Conservation (phyloP, 1,140 invertebrate species). For the Brevipalpus yothersi region DNA sequence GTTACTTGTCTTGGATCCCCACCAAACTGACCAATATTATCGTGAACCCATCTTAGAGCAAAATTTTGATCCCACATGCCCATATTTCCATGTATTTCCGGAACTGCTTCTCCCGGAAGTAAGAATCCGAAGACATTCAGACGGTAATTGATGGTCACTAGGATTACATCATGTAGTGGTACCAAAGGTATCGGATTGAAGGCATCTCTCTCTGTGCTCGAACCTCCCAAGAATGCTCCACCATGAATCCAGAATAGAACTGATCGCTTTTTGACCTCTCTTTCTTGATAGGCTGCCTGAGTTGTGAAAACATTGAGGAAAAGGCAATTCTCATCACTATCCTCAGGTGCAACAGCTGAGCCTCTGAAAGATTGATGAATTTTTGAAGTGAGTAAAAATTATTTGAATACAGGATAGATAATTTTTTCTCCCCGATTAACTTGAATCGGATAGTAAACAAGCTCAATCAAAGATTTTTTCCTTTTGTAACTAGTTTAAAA, state of each 20-base stretch:
- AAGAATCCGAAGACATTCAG: constrained; percentile 46
- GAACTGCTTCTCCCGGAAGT: constrained; percentile 42
- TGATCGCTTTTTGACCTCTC: constrained; percentile 18
- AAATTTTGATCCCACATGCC: constrained; percentile 13
- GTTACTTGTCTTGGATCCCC: constrained; percentile 19
- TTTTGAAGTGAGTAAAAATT: no score
- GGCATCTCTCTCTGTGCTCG: constrained; percentile 22
- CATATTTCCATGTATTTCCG: constrained; percentile 11
- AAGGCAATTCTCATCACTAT: constrained; percentile 57
- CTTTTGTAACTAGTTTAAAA: no score
- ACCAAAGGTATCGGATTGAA: constrained; percentile 36
- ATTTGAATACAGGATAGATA: no score
- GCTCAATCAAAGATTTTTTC: no score
- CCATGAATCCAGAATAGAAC: constrained; percentile 57
- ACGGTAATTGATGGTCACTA: constrained; percentile 43
- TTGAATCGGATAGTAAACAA: no score
- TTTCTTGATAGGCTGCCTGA: background rate
- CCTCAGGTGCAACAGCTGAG: background rate
- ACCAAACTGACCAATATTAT: constrained; percentile 13
- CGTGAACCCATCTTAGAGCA: constrained; percentile 13
- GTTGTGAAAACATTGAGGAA: constrained; percentile 71
- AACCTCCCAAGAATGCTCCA: constrained; percentile 37
- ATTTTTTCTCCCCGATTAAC: no score
- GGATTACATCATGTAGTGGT: constrained; percentile 32
- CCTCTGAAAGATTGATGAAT: no score